These are phyloP conservation scores for Heloderma charlesbogerti DNA, from an alignment of 2,113 vertebrate genomes.

Conservation along the genomic window DNA sequence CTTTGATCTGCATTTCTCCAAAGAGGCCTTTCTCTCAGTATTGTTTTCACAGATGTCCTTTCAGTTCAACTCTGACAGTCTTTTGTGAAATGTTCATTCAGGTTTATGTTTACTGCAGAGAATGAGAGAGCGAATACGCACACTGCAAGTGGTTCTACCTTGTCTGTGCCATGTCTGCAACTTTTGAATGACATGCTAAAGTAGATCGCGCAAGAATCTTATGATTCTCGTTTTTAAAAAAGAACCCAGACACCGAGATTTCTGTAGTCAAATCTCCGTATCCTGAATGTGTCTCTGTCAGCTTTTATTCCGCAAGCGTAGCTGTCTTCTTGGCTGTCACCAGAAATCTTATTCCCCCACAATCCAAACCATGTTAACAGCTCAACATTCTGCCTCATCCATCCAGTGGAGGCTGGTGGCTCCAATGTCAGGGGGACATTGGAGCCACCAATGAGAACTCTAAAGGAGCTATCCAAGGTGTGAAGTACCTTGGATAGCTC, in stretches of 20 bases:
- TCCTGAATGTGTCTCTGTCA: neutral
- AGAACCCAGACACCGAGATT: neutral
- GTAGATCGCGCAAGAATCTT: neutral
- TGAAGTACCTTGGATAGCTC: no score
- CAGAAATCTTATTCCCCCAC: neutral
- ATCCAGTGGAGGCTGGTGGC: no score
- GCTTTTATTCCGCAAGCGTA: neutral
- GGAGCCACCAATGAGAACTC: no score
- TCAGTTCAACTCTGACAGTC: neutral
- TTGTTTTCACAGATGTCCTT: slow-evolving; percentile 15
- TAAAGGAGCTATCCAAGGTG: no score
- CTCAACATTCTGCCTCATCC: neutral
- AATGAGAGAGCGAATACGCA: no score
- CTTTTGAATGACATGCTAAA: neutral
- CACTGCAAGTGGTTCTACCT: neutral
- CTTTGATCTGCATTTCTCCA: neutral
- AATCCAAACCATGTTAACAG: neutral
- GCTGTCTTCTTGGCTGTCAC: neutral
- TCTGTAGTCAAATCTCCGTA: neutral
- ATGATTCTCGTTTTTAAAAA: no score
- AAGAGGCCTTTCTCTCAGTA: neutral
- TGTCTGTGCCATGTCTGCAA: no score
- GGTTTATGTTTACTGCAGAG: neutral
- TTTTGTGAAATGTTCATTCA: neutral
- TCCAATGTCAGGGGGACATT: no score